A percentile compares a stretch with the other conserved stretches of the same genome.
These are phyloP conservation scores for Lonchura striata DNA, from an alignment of 2,113 vertebrate genomes.

Conservation along the genomic window DNA sequence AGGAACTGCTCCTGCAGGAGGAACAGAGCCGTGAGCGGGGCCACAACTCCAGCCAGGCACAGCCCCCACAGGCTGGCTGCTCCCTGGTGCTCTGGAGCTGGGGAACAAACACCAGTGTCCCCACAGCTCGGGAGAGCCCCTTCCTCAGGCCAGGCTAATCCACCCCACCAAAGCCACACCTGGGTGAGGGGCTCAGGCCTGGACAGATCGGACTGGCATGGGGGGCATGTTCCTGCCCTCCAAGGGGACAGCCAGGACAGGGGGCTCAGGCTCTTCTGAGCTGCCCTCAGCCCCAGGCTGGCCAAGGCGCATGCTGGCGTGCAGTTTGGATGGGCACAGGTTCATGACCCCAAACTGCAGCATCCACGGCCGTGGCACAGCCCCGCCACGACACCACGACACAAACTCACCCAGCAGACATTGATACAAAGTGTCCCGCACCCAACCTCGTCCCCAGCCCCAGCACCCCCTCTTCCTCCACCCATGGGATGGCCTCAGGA, in stretches of 20 bases:
- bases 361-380: neutral
- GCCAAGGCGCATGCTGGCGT: fast-evolving
- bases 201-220: fast-evolving
- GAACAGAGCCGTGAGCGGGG: fast-evolving
- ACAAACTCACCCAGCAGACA: neutral
- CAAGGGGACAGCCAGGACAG: fast-evolving
- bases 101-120: neutral
- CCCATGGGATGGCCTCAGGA: no score
- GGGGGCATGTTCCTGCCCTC: fast-evolving
- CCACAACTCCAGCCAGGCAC: fast-evolving
- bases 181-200: neutral
- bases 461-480: neutral
- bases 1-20: constrained; percentile 91
- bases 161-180: fast-evolving
- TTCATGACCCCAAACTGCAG: neutral
- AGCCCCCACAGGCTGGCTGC: fast-evolving
- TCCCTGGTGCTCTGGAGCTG: neutral
- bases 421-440: neutral
- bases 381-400: fast-evolving
- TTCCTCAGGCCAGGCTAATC: fast-evolving
- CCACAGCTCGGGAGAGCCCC: fast-evolving
- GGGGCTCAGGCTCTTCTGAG: fast-evolving
- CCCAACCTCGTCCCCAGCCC: neutral
- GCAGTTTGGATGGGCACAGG: fast-evolving
- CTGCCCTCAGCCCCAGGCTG: neutral